Evolutionary conservation across 2,113 vertebrate genomes (phyloP), one percentile per base, ranked within the genome.

Genomic region (Eolophus roseicapilla): DNA sequence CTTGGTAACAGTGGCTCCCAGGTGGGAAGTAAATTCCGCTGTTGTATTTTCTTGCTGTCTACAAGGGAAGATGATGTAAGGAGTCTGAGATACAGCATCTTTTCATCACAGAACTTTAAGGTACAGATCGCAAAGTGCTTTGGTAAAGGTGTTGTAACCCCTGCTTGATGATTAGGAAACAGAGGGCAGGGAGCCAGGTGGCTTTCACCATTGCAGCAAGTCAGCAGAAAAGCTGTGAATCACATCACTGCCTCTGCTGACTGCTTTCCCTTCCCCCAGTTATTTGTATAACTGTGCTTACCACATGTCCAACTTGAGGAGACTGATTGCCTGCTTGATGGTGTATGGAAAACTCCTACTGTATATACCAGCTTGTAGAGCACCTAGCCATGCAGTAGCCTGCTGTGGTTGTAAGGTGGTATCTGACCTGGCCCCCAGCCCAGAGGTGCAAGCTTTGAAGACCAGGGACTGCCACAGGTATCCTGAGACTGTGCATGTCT

Each of bases 211-310:
- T 17, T 7, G n/a, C 80, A 82, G 47, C 21, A 2, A 94, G 55
- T 91, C 95, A 96, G 95, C 90, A 94, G 80, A 81, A 94, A 81
- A 82, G 39, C 41, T 41, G 11, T 84, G 70, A 84, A 64, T 94
- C 63, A 35, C 5, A 1, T 86, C 27, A 29, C 29, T 74, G 39
- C 24, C n/a, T 69, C 43, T 55, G 44, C n/a, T 49, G 59, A 33
- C 88, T 81, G 33, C 68, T 81, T 52, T 83, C 43, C 50, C 43
- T 77, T 74, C 68, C 80, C 43, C 47, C 52, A 64, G 3, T 53
- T 83, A 55, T 52, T 83, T 64, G 69, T 93, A 2, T 82, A 76
- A 37, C 49, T 73, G 17, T 88, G 55, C 69, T 88, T 94, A 44
- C 44, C 37, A 35, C 29, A 18, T 19, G 52, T 28, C 47, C 20